These are phyloP conservation scores for Phenganax stokvisi DNA, from an alignment of 92 coral and sea anemone genomes.

Conservation along the genomic window DNA sequence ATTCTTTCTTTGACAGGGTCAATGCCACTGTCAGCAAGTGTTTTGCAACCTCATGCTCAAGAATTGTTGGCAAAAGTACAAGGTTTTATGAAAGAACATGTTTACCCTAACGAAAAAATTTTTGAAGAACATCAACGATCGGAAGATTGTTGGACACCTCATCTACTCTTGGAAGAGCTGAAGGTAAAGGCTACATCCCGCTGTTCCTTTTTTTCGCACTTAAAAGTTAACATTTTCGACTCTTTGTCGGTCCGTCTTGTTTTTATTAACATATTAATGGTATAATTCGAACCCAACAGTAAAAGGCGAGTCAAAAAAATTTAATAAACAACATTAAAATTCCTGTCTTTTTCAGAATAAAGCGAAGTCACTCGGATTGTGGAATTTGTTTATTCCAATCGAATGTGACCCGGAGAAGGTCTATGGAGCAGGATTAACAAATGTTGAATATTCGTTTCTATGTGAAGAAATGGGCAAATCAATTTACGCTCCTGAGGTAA, in stretches of 20 bases:
- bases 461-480: constrained; percentile 91
- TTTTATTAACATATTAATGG: no score
- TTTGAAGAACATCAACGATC: constrained; percentile 56
- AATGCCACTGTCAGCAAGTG: constrained; percentile 54
- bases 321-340: no score
- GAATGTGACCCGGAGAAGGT: constrained; percentile 70
- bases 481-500: constrained; percentile 79
- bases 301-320: no score
- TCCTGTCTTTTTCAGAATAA: constrained; percentile 47
- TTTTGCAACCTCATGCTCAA: constrained; percentile 66
- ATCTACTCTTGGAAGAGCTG: constrained; percentile 67
- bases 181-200: constrained; percentile 50
- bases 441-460: constrained; percentile 82
- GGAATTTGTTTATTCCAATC: constrained; percentile 86
- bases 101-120: constrained; percentile 63
- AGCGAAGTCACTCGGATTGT: constrained; percentile 74
- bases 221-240: neutral
- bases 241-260: no score
- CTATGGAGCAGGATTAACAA: constrained; percentile 86
- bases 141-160: constrained; percentile 66
- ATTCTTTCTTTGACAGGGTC: constrained; percentile 37
- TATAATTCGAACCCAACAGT: no score
- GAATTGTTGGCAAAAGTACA: constrained; percentile 51
- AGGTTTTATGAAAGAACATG: constrained; percentile 54
- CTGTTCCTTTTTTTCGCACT: neutral